These are phyloP conservation scores for Parazoanthus swiftii DNA, from an alignment of 92 coral and sea anemone species.

Conservation along the genomic window DNA sequence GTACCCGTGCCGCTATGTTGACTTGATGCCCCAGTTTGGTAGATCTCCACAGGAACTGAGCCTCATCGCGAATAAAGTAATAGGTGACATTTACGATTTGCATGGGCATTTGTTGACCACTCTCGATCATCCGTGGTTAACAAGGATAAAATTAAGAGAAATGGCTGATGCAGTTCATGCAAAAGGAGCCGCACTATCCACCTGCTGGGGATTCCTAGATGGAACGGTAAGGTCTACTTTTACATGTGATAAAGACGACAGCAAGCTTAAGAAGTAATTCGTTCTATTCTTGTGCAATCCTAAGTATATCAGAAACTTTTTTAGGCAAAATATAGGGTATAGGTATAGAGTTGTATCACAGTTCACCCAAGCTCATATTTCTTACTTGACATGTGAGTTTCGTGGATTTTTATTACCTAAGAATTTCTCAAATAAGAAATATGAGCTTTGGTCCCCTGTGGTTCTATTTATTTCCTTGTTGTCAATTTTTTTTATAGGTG, in stretches of 20 bases:
- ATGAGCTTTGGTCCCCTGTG: no score
- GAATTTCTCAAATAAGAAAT: no score
- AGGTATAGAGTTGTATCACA: no score
- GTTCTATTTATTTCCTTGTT: not conserved
- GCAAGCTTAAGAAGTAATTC: no score
- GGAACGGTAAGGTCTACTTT: conserved; percentile 18
- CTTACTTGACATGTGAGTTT: no score
- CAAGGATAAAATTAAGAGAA: conserved; percentile 41
- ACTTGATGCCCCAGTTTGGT: conserved; percentile 55
- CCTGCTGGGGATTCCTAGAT: conserved; percentile 43
- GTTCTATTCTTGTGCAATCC: no score
- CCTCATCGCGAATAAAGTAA: conserved; percentile 41
- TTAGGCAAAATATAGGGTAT: no score
- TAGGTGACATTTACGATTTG: conserved; percentile 38
- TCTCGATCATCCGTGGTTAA: conserved; percentile 47
- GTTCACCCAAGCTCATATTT: no score
- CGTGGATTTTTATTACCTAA: no score
- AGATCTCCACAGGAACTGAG: conserved; percentile 46
- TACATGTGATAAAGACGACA: no score
- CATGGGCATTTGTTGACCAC: conserved; percentile 49
- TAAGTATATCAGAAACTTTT: no score
- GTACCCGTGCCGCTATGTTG: conserved; percentile 50
- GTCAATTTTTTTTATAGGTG: conserved; percentile 27
- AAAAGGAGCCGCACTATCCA: conserved; percentile 44
- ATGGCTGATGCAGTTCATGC: conserved; percentile 53